Base-by-base conservation (phyloP, 2,888 invertebrate genomes). In the Cosmia pyralina region DNA sequence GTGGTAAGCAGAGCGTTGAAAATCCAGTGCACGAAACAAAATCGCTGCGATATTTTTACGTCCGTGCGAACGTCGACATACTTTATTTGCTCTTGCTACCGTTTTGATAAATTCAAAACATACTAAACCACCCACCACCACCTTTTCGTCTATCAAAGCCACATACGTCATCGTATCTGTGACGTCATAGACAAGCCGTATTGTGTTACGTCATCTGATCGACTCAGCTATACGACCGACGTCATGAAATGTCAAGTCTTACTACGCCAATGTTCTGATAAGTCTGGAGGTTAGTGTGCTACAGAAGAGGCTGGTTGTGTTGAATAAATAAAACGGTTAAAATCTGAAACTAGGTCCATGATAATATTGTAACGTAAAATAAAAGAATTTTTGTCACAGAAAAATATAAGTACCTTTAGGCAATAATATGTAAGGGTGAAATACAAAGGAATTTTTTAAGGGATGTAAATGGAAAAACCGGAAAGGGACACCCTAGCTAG, bases 181-280 rank as follows among this genome's bases (percentile, higher is more conserved):
- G 64, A 55, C 59, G 41, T 50, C 53, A 53, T n/a, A 10, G 48
- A 15, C 22, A n/a, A 48, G 22, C 19, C 41, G n/a, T 44, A 34
- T 55, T 64, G 46, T 41, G 6, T 44, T 11, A 76, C 72, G 78
- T 64, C 53, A 59, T 55, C 63, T 38, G 11, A n/a, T 28, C 28
- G 11, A 62, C 52, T 41, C n/a, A 34, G 60, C 15, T 48, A 34
- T n/a, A n/a, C n/a, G n/a, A n/a, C n/a, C 48, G 69, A 69, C 53
- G 69, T 75, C 75, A 76, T 11, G 53, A 34, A 69, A 44, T 60
- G 53, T 55, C 69, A 34, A 62, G 76, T 55, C 53, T 50, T 67
- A 75, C 59, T 75, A 50, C 41, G 7, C 7, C 7, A 46, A 15
- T 46, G 19, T 19, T 67, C 17, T 68, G 41, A 0, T 41, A 41